These are phyloP conservation scores for Xyliphius kryptos DNA, from an alignment of 2,113 vertebrate genomes.

Conservation along the genomic window DNA sequence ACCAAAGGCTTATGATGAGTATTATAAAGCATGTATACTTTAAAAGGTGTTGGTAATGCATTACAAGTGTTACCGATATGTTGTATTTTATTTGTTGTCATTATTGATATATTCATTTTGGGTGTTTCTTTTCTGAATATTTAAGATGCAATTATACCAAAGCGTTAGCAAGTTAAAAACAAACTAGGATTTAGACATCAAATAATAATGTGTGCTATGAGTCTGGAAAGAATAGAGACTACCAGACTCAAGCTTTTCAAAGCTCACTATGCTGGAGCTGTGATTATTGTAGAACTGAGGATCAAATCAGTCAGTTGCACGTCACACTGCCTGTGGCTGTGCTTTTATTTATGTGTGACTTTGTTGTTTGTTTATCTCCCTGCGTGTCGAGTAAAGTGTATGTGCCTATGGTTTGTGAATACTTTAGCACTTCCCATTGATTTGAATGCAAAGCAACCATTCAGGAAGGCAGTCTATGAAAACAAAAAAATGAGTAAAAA, in stretches of 20 bases:
- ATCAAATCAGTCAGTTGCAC: slow-evolving; percentile 34
- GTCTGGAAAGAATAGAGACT: neutral
- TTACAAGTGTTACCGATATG: too few relatives aligned
- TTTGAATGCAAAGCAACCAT: slow-evolving; percentile 37
- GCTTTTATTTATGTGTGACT: slow-evolving; percentile 24
- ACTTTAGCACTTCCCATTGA: slow-evolving; percentile 20
- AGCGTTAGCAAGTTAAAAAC: too few relatives aligned
- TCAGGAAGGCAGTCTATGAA: slow-evolving; percentile 4
- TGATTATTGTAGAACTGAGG: slow-evolving; percentile 21
- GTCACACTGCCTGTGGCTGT: slow-evolving; percentile 1
- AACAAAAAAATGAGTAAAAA: too few relatives aligned
- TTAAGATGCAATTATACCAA: too few relatives aligned
- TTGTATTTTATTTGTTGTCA: too few relatives aligned
- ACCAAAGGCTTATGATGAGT: too few relatives aligned
- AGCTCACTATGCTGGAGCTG: slow-evolving; percentile 12
- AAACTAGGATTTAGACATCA: neutral
- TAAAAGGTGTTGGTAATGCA: too few relatives aligned
- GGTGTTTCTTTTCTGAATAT: too few relatives aligned
- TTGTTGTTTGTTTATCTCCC: neutral
- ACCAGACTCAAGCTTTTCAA: slow-evolving; percentile 20
- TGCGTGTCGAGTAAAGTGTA: neutral
- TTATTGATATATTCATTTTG: too few relatives aligned
- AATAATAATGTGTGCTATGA: slow-evolving; percentile 1
- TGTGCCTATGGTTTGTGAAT: neutral
- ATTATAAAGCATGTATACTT: too few relatives aligned